A percentile compares a stretch with the other conserved stretches of the same genome.
Conservation (phyloP, 2,888 invertebrate species). For the Drosophila ezoana region DNA sequence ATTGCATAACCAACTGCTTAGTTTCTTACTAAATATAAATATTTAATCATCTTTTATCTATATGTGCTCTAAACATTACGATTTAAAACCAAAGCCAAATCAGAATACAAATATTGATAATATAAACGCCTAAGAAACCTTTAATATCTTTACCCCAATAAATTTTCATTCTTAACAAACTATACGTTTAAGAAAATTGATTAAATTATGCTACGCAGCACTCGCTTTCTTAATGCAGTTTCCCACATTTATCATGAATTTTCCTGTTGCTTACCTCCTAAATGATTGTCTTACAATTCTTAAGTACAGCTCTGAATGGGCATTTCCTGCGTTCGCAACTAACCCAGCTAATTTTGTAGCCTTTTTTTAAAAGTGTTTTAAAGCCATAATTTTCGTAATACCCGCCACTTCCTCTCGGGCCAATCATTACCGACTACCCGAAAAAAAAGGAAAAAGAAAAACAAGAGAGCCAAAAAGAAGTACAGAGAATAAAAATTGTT, state of each 20-base stretch:
- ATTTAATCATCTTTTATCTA: no score
- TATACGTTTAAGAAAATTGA: no score
- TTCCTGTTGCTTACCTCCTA: conserved; percentile 8
- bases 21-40: no score
- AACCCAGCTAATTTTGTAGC: conserved; percentile 34
- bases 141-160: no score
- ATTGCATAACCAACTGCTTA: no score
- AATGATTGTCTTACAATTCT: neutral
- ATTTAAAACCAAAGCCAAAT: no score
- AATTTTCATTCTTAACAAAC: no score
- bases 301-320: conserved; percentile 10
- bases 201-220: neutral
- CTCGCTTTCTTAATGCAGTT: neutral
- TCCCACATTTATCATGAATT: conserved; percentile 27
- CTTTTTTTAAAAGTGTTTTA: conserved; percentile 5
- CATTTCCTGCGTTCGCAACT: conserved; percentile 23
- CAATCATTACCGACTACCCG: conserved; percentile 5
- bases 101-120: no score
- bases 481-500: conserved; percentile 26
- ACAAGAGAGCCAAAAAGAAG: neutral
- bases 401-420: conserved; percentile 23
- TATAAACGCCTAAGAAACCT: no score
- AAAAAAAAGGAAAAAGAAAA: conserved; percentile 1
- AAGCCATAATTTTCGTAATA: conserved; percentile 33
- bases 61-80: no score